Evolutionary conservation across 2,797 vertebrate genomes (phyloP).

Genomic region (Anomalospiza imberbis): DNA sequence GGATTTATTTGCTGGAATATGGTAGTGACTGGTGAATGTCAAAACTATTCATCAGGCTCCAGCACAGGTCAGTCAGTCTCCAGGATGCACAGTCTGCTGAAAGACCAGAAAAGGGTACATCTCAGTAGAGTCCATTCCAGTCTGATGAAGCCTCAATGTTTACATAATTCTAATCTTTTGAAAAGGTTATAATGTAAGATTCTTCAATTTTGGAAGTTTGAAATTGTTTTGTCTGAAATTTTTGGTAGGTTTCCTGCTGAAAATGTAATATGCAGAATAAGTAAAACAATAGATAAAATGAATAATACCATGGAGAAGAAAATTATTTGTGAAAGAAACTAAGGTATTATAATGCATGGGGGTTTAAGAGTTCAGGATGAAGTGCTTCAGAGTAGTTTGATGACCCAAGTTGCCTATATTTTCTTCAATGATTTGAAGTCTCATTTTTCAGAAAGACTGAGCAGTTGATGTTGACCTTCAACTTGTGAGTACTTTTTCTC

Average conservation of each 20-base stretch:
- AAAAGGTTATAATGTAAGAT: background rate
- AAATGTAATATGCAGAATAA: background rate
- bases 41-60: background rate
- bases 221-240: background rate
- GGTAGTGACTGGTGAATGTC: background rate
- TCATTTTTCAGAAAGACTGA: background rate
- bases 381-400: background rate
- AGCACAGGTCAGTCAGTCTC: background rate
- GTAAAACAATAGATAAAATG: background rate
- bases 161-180: background rate
- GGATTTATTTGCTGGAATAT: background rate
- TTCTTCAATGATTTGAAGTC: background rate
- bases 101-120: background rate
- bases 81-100: background rate
- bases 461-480: background rate
- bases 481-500: background rate
- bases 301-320: background rate
- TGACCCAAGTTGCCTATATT: background rate
- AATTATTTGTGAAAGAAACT: background rate
- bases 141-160: background rate
- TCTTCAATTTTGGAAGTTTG: background rate
- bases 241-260: background rate
- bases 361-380: background rate
- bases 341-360: background rate
- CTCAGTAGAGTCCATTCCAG: background rate